Conservation (phyloP, 1,140 invertebrate species). For the Pentalonia nigronervosa region DNA sequence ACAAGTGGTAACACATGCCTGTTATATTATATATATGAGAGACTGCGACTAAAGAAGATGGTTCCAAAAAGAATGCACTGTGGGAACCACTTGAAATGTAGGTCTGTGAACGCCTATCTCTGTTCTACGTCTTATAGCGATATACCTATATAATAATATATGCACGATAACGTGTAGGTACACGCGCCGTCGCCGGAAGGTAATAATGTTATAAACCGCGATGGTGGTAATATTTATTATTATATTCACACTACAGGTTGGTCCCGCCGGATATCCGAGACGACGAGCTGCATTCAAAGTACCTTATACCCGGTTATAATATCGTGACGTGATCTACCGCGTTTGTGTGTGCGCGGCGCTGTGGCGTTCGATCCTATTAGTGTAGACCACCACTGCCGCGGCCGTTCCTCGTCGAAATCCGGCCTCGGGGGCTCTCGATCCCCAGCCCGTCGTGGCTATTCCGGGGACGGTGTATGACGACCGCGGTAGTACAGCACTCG, state of each 20-base stretch:
- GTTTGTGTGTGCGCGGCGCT: not conserved
- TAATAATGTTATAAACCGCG: not conserved
- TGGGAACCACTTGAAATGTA: not conserved
- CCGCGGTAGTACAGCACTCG: not conserved
- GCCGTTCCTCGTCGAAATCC: not conserved
- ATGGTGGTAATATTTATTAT: not conserved
- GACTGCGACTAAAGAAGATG: not conserved
- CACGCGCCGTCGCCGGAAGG: not conserved
- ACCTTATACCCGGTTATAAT: not conserved
- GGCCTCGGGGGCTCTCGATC: not conserved
- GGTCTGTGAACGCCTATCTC: not conserved
- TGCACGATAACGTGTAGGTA: not conserved
- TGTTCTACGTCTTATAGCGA: not conserved
- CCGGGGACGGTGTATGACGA: not conserved
- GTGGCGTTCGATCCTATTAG: slow-evolving; percentile 36
- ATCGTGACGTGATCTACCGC: slow-evolving; percentile 28
- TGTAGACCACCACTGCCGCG: not conserved
- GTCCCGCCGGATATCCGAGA: slow-evolving; percentile 23
- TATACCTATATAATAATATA: not conserved
- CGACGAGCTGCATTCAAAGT: slow-evolving; percentile 33
- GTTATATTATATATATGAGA: no score
- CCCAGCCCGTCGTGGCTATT: not conserved
- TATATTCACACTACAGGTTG: slow-evolving; percentile 24
- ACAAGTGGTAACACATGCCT: no score
- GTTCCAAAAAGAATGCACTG: not conserved